Base-by-base conservation (phyloP, 2,888 invertebrate species). In the Argynnis bischoffii region DNA sequence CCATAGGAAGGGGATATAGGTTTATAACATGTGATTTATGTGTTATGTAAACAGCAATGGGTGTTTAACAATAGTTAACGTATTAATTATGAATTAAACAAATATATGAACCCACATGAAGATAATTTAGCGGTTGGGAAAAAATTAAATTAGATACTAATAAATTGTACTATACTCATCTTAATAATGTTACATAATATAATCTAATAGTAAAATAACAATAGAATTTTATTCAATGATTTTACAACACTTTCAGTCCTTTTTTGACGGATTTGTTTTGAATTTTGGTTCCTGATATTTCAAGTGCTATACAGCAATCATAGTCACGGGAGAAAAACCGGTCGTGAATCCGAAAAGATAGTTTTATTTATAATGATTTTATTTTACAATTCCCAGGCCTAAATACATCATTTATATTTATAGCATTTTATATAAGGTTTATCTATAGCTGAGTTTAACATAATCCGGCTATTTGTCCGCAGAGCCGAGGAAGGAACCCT, bases 1-100 rank as follows among this genome's bases (percentile, higher is more conserved):
- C 72, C 72, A 60, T 70, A 75, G 79, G 74, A 77, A 80, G 79
- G 86, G 81, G 78, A 74, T 77, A 72, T 73, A 72, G 67, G 46
- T 71, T 56, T 63, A 63, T 69, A 73, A 74, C 69, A 66, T 70
- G 66, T 69, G 69, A 78, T 79, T 79, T 80, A 79, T 78, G 77
- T 72, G 69, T 75, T 69, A 57, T 71, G 69, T 67, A 71, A 66
- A 69, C 68, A 64, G 50, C 46, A 60, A 60, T 64, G 57, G 57
- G 47, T 57, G 57, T 47, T 47, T 55, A 72, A 69, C 69, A 69
- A 60, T 69, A 48, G 46, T 50, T 67, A 63, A 54, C 55, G 63
- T 63, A 35, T 50, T 50, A 60, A 50, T 60, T 48, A 50, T 18
- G 51, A 61, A 51, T 56, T 63, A 67, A 67, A 67, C 67, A 69